Evolutionary conservation across 2,113 vertebrate genomes (phyloP), one percentile per base, ranked within the genome.

Genomic region (Spilogale gracilis): DNA sequence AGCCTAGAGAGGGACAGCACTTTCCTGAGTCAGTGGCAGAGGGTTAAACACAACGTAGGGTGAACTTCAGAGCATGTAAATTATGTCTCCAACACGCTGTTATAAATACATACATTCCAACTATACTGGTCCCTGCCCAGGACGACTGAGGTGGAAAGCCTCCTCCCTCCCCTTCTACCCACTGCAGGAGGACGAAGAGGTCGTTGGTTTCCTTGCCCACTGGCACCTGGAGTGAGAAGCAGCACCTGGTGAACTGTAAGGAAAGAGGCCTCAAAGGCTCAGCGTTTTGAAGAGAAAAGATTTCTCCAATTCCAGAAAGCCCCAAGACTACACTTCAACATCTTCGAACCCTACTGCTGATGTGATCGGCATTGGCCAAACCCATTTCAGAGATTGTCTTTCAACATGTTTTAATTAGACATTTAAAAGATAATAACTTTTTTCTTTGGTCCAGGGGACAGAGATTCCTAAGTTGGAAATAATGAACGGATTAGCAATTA

Each of bases 401-500:
- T 96, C 91, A 69, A 79, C 10, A 4, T 81, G 54, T 90, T 81
- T 94, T 97, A 97, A 97, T 95, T 92, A 96, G 80, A 91, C 52
- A 76, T 82, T 89, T 58, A 38, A 76, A 97, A 93, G 89, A 78
- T 78, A 91, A 93, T 6, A 95, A 91, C 27, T 80, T 74, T 56
- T 63, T 43, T 25, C 79, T 84, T 89, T 89, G 27, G 16, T 94
- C 80, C 87, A 91, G 17, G 69, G 67, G 73, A 94, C 43, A 80
- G 58, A 95, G 78, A 96, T 87, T 83, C 67, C 74, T 82, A 89
- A 87, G 16, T 88, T 92, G 87, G 76, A 96, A 97, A 96, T 97
- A 97, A 98, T 89, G 63, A 94, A 94, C 0, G 69, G 92, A 97
- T 98, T 98, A 96, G 95, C 88, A 65, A 88, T 96, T 97, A 97